Evolutionary conservation across 2,888 invertebrate species (phyloP).

Genomic region (Papilio elwesi): DNA sequence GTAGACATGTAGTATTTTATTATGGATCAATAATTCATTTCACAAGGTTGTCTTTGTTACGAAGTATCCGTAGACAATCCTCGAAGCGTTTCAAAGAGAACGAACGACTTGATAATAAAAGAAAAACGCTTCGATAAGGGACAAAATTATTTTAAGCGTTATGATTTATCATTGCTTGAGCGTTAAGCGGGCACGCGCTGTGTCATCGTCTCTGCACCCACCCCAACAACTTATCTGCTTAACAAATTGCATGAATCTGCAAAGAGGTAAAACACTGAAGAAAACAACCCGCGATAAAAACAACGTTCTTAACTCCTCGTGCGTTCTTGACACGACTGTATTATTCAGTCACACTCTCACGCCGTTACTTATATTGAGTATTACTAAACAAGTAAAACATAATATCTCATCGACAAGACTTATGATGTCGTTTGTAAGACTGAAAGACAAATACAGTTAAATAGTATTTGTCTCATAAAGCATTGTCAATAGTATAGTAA

Average conservation of each 20-base stretch:
- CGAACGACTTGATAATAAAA: slow-evolving; percentile 51
- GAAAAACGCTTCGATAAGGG: slow-evolving; percentile 61
- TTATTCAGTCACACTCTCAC: slow-evolving; percentile 1
- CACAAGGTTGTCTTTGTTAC: slow-evolving; percentile 17
- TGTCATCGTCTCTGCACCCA: slow-evolving; percentile 66
- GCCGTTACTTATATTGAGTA: not conserved
- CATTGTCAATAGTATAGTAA: too few species aligned
- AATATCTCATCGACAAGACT: not conserved
- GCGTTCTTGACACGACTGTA: not conserved
- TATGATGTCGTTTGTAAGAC: not conserved
- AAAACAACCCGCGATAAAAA: slow-evolving; percentile 52
- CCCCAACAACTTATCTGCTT: slow-evolving; percentile 66
- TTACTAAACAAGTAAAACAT: not conserved
- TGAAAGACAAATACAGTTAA: not conserved
- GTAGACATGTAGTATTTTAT: too few species aligned
- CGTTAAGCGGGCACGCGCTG: slow-evolving; percentile 59
- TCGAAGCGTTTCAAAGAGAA: slow-evolving; percentile 39
- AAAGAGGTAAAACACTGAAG: slow-evolving; percentile 64
- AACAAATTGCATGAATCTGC: slow-evolving; percentile 73
- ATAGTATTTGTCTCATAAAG: too few species aligned
- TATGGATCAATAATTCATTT: slow-evolving; percentile 10
- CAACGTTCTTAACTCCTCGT: slow-evolving; percentile 44
- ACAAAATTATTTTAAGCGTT: slow-evolving; percentile 69
- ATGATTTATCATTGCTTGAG: slow-evolving; percentile 69
- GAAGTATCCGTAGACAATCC: slow-evolving; percentile 36